Evolutionary conservation across 2,797 vertebrate genomes (phyloP), one percentile per base, ranked within the genome.

Genomic region (Silurus aristotelis): DNA sequence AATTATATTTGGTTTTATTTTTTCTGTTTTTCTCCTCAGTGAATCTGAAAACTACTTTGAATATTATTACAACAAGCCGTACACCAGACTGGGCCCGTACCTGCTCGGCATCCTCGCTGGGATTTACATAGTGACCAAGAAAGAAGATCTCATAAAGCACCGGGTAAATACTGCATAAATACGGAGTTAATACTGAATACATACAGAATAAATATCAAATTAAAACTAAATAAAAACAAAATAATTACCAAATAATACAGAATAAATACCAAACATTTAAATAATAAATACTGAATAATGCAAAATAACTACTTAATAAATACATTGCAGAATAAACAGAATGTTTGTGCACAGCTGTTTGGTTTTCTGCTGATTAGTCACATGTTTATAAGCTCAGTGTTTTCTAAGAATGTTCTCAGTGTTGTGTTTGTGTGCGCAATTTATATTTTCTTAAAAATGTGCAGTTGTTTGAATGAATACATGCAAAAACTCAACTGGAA

Each of bases 51-150:
- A 90, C 66, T 96, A 96, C 86, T 90, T 91, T 48, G 90, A 95
- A 79, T 94, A 95, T 89, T 96, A 96, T 90, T 97, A 97, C 87
- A 93, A 93, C n/a, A 97, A 96, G 87, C 96, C 96, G 19, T 95
- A 97, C 88, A 97, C 96, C 64, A 90, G 95, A 90, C 95, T 95
- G 3, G 96, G 96, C 17, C 96, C 96, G 0, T 97, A 97, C 92
- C 91, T 97, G 31, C 92, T 96, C 75, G 96, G 97, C 1, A 91
- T 97, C 84, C 83, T 97, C 58, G 89, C 93, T 10, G 95, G 96
- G 83, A 93, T 97, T 82, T 93, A 94, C 85, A 90, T 95, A 89
- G 91, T 93, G 66, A 94, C 89, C 66, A 95, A 91, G 83, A 93
- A 92, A 85, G 83, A 87, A n/a, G 87, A 85, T 5, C 63, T 96